These are phyloP conservation scores for Orius insidiosus DNA, from an alignment of 1,140 invertebrate genomes.

Conservation along the genomic window DNA sequence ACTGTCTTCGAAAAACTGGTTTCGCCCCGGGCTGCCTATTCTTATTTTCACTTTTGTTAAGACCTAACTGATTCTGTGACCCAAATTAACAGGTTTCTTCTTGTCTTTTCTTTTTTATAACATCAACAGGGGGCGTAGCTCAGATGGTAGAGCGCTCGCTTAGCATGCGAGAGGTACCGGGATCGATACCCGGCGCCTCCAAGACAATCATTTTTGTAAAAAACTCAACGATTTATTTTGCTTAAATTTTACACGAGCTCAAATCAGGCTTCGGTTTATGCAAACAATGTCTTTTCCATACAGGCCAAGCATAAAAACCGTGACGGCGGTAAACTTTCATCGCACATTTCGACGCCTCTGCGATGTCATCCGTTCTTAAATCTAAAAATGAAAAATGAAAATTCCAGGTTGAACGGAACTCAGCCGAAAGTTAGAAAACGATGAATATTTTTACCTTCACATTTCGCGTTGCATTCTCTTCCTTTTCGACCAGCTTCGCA, in stretches of 20 bases:
- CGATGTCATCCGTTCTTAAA: slow-evolving; percentile 28
- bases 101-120: background rate
- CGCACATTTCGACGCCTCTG: slow-evolving; percentile 27
- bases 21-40: too few species aligned
- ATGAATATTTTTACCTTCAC: too few species aligned
- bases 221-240: too few species aligned
- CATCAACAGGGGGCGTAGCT: slow-evolving; percentile 46
- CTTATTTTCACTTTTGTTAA: too few species aligned
- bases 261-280: slow-evolving; percentile 13
- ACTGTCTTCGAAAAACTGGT: too few species aligned
- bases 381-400: slow-evolving; percentile 19
- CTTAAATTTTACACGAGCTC: background rate
- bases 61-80: too few species aligned
- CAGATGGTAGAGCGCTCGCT: slow-evolving; percentile 74
- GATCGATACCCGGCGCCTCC: slow-evolving; percentile 66
- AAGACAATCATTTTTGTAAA: slow-evolving; percentile 19
- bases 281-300: slow-evolving; percentile 28
- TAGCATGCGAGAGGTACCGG: slow-evolving; percentile 72
- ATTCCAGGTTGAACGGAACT: too few species aligned
- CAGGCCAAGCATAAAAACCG: slow-evolving; percentile 28
- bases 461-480: too few species aligned
- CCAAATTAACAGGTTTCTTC: too few species aligned
- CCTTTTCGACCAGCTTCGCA: too few species aligned
- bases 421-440: too few species aligned
- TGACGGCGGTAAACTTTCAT: slow-evolving; percentile 28